Conservation (phyloP, 2,888 invertebrate genomes). For the Mactromeris polynyma region DNA sequence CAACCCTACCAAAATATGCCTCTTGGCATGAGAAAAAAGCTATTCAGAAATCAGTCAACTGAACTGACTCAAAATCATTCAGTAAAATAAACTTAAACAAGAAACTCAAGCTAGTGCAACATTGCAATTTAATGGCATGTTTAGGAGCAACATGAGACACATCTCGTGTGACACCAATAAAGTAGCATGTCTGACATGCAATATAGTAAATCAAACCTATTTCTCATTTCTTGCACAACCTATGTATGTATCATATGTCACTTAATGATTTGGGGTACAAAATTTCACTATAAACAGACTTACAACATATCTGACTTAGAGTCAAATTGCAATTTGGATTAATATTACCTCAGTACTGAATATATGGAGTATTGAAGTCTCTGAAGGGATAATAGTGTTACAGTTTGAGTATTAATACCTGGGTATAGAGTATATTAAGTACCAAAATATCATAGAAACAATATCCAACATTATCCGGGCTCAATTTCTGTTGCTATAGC, state of each 20-base stretch:
- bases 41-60: too few species aligned
- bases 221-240: background rate
- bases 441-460: background rate
- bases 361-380: background rate
- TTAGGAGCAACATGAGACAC: background rate
- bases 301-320: background rate
- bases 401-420: background rate
- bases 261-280: background rate
- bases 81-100: background rate
- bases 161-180: background rate
- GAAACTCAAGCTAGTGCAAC: slow-evolving; percentile 5
- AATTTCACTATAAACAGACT: background rate
- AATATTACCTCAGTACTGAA: background rate
- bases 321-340: background rate
- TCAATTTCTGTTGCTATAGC: slow-evolving; percentile 18
- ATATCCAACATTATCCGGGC: background rate
- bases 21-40: too few species aligned
- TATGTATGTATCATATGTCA: background rate
- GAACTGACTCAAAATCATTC: background rate
- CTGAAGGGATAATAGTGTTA: background rate
- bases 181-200: background rate
- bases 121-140: slow-evolving; percentile 1
- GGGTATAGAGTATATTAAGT: background rate
- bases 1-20: too few species aligned
- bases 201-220: background rate